These are phyloP conservation scores for Cyclura pinguis DNA, from an alignment of 2,797 vertebrate species.

Conservation along the genomic window DNA sequence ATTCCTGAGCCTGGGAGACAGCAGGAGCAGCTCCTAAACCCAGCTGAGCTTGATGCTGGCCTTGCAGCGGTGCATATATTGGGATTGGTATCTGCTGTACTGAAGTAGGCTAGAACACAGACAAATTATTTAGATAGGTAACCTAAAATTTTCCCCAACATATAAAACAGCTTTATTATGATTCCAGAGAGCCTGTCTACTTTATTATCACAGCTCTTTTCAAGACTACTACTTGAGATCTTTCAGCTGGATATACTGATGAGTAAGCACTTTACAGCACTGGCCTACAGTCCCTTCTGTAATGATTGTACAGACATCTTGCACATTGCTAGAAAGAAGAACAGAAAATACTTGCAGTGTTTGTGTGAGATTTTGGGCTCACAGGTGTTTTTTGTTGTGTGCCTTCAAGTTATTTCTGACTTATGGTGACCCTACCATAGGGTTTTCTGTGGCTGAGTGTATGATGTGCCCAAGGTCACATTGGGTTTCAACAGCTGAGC, in stretches of 20 bases:
- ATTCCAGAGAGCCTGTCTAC: background rate
- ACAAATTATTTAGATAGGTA: background rate
- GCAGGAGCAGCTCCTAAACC: constrained; percentile 90
- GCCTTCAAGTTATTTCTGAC: no score
- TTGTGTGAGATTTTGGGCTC: background rate
- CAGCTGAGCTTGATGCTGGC: constrained; percentile 92
- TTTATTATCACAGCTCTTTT: background rate
- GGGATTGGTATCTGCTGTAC: constrained; percentile 99
- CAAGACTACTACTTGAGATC: background rate
- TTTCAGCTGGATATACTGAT: background rate
- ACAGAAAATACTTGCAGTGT: background rate
- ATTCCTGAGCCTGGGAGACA: constrained; percentile 95
- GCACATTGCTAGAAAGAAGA: background rate
- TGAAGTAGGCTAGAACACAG: constrained; percentile 85
- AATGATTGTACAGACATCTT: background rate
- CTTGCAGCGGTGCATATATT: constrained; percentile 96
- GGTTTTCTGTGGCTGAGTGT: no score
- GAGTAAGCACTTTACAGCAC: background rate
- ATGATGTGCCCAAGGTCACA: no score
- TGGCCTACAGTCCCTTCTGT: background rate
- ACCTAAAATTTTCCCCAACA: background rate
- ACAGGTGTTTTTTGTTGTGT: no score
- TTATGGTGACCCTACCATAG: no score
- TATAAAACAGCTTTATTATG: background rate
- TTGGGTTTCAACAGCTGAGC: no score